Evolutionary conservation across 92 coral and sea anemone genomes (phyloP), one percentile per base, ranked within the genome.

Genomic region (Phenganax subtilis): DNA sequence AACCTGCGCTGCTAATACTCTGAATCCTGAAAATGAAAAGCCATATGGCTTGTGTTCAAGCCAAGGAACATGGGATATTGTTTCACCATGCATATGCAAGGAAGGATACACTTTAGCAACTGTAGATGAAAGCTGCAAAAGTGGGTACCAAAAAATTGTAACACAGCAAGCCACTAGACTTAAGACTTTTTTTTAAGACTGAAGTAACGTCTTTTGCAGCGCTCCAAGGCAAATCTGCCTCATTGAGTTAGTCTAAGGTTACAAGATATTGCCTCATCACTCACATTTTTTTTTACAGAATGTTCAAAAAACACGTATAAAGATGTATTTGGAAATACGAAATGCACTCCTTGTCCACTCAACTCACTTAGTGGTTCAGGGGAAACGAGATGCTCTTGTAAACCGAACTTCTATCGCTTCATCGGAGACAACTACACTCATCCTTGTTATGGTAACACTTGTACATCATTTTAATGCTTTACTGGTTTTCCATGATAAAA

Each of bases 221-320:
- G 9, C 29, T 77, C 67, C 57, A 44, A 55, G 58, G 29, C 12
- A 54, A 28, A 70, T 56, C 62, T n/a, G 61, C 55, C 66, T 52
- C 51, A 27, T 55, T 3, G 54, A 54, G 25, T 20, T 20, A 20
- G 25, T 20, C 25, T 20, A 20, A 20, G 25, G 25, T 20, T 20
- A 20, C 25, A 20, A 20, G 0, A 20, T 20, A 20, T 0, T 20
- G 0, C 25, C 25, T 20, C 25, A 20, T 15, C 31, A 15, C 17
- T 10, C 11, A 10, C 55, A 61, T 53, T 0, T 8, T 88, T 88
- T 14, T 6, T 64, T 82, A 59, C 56, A 91, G 96, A 64, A 11
- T 91, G 96, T 57, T 71, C 87, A 30, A n/a, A 6, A 0, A 86
- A 87, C 65, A 77, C 84, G 30, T 91, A 87, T 82, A 91, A 91